Percentiles rank a stretch among this genome's conserved stretches.
Evolutionary conservation across 2,113 vertebrate genomes (phyloP).

Genomic region (Phylloscopus trochiloides): DNA sequence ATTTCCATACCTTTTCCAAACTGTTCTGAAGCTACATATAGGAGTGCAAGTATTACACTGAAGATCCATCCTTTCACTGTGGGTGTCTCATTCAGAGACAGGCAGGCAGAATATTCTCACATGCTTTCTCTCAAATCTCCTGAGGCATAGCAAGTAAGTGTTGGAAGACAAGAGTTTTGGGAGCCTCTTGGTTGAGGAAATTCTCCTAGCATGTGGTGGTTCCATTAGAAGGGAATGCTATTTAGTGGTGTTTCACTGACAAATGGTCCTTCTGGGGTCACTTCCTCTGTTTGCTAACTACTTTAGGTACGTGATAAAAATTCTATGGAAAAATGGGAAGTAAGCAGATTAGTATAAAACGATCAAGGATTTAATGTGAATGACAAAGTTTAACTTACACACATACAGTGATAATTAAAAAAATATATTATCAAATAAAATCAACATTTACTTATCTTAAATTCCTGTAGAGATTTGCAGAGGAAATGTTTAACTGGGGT

Average conservation of each 20-base stretch:
- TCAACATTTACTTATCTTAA: not conserved
- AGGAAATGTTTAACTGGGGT: not conserved
- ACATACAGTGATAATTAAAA: not conserved
- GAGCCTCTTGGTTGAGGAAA: not conserved
- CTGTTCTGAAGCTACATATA: not conserved
- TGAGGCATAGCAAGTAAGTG: not conserved
- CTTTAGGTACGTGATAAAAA: not conserved
- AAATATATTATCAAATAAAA: not conserved
- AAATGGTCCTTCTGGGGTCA: not conserved
- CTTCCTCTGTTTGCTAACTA: not conserved
- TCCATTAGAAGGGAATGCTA: not conserved
- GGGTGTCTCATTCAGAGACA: not conserved
- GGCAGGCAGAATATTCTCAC: not conserved
- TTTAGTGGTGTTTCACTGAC: not conserved
- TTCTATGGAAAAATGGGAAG: not conserved
- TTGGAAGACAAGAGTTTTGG: not conserved
- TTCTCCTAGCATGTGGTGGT: not conserved
- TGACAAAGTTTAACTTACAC: not conserved
- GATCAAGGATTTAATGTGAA: not conserved
- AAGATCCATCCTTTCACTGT: not conserved
- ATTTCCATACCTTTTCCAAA: not conserved
- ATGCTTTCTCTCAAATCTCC: not conserved
- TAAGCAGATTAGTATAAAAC: not conserved
- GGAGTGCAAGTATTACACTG: not conserved
- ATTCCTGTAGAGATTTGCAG: not conserved